A percentile compares a stretch with the other conserved stretches of the same genome.
Evolutionary conservation across 2,113 vertebrate species (phyloP).

Genomic region (Jacana jacana): DNA sequence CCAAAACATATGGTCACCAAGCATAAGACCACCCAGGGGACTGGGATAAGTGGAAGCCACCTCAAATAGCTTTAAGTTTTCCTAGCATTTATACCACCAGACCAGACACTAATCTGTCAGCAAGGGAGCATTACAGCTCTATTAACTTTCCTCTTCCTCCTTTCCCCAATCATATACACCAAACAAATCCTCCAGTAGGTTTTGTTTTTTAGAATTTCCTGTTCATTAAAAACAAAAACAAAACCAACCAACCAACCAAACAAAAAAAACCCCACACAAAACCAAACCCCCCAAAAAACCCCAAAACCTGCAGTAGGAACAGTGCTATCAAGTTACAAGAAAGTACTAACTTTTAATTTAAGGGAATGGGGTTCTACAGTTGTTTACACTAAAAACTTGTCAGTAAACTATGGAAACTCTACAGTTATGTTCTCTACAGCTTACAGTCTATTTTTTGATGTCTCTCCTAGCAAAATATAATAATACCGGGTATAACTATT

Average conservation of each 20-base stretch:
- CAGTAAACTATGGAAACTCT: not conserved
- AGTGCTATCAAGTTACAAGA: not conserved
- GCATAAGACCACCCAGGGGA: not conserved
- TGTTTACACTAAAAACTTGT: not conserved
- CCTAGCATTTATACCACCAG: not conserved
- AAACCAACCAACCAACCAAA: too few species aligned
- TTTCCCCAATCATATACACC: not conserved
- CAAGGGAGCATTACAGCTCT: not conserved
- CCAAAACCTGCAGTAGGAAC: not conserved
- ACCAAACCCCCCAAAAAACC: too few species aligned
- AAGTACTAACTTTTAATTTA: not conserved
- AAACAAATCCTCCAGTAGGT: not conserved
- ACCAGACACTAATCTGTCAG: not conserved
- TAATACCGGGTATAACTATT: not conserved
- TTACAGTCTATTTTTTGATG: not conserved
- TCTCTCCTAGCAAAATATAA: not conserved
- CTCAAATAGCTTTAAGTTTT: not conserved
- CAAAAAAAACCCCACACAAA: too few species aligned
- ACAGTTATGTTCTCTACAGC: not conserved
- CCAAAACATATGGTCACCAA: not conserved
- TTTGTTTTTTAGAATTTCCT: not conserved
- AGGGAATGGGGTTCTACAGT: not conserved
- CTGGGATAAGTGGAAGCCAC: not conserved
- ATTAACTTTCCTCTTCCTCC: not conserved
- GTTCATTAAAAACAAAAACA: not conserved